Conservation (phyloP, 2,113 vertebrate genomes). For the Grammomys surdaster region DNA sequence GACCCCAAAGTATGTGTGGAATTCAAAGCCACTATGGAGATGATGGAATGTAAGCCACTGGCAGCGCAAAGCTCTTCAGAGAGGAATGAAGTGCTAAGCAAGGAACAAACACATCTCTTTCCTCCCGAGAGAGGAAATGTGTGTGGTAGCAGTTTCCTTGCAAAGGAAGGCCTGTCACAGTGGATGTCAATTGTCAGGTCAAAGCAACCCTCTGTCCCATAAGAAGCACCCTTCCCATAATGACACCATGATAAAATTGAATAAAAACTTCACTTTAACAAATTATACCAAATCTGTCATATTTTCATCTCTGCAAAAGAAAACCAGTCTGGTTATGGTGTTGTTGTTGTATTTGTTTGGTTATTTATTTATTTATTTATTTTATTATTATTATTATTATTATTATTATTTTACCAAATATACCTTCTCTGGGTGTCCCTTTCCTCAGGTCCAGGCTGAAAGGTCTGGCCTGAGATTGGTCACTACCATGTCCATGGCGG, state of each 20-base stretch:
- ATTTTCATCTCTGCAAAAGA: background rate
- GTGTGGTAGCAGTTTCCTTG: background rate
- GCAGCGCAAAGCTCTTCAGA: slow-evolving; percentile 49
- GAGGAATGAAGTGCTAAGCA: slow-evolving; percentile 46
- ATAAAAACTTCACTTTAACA: background rate
- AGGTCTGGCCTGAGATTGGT: fast-evolving
- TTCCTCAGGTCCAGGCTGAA: too few relatives aligned
- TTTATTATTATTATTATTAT: too few relatives aligned
- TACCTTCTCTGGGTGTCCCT: background rate
- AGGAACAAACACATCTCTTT: slow-evolving; percentile 58
- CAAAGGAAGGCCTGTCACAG: background rate
- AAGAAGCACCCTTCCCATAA: fast-evolving
- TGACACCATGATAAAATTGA: background rate
- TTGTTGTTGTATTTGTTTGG: background rate
- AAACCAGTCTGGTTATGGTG: background rate
- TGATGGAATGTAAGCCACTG: slow-evolving; percentile 40
- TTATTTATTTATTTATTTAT: too few relatives aligned
- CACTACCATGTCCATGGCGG: fast-evolving
- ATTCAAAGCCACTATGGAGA: slow-evolving; percentile 71
- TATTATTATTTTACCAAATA: background rate
- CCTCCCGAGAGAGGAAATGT: background rate
- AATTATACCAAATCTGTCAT: background rate
- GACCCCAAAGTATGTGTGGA: slow-evolving; percentile 75
- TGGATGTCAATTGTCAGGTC: fast-evolving
- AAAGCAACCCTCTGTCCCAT: background rate